Evolutionary conservation across 23 tunicate genomes (phyloP), one percentile per base, ranked within the genome.

Genomic region (Halocynthia roretzi): DNA sequence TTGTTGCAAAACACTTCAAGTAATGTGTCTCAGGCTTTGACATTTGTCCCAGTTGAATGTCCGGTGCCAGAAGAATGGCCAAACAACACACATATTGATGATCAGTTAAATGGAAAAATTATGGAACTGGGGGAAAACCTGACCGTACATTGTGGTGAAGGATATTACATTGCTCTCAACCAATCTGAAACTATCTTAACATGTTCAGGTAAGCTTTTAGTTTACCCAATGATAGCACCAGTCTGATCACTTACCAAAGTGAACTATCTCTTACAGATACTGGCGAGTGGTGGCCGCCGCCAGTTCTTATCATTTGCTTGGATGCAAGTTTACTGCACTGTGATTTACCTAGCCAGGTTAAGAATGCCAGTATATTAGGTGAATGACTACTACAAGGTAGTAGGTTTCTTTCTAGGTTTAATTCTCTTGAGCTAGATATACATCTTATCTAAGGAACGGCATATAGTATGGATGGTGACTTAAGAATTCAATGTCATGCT

Each of bases 231-330:
- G n/a, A n/a, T n/a, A n/a, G n/a, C n/a, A n/a, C n/a, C n/a, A n/a
- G n/a, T n/a, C 44, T 31, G 44, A 31, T 31, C 44, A 31, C 44
- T 31, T 31, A 31, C 44, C 44, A 31, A 31, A 31, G 44, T 31
- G 4, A 31, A 31, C 44, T 31, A 31, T 31, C 44, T 31, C 44
- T 31, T 31, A 31, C 44, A 80, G 83, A 68, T 19, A 11, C 14
- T 14, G 82, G 82, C 21, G 53, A 77, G 19, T 84, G 88, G 88
- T 58, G 53, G 60, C 88, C 88, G 0, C 19, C 8, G 15, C 82
- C 82, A 11, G 10, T 50, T 40, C 21, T 9, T 2, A 78, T 84
- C 10, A 10, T 8, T 63, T 84, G 88, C 63, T 44, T 84, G 21
- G 9, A 51, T 48, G 21, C 62, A 7, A 23, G 71, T 51, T 14